Conservation (phyloP, 2,113 vertebrate species). For the Drymodes brunneopygia region DNA sequence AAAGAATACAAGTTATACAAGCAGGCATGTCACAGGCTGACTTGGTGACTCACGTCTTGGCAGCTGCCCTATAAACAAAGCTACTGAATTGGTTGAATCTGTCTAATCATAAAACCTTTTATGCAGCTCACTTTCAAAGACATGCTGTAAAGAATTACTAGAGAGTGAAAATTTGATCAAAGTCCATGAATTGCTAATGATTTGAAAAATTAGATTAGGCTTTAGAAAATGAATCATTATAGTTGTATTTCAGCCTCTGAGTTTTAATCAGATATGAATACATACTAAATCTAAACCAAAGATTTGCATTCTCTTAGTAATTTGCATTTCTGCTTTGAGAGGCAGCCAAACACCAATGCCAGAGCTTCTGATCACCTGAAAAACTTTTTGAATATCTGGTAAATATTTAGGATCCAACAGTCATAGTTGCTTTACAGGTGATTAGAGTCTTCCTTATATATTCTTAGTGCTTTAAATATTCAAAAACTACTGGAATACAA, state of each 20-base stretch:
- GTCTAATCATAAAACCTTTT: not conserved
- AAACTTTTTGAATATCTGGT: not conserved
- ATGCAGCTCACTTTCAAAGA: not conserved
- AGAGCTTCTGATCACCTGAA: not conserved
- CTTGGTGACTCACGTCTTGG: conserved; percentile 56
- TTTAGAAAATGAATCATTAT: not conserved
- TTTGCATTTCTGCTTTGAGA: not conserved
- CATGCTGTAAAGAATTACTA: not conserved
- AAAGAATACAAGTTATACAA: conserved; percentile 53
- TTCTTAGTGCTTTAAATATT: not conserved
- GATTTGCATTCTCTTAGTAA: not conserved
- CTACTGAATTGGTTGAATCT: conserved; percentile 30
- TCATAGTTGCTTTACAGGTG: not conserved
- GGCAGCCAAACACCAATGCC: not conserved
- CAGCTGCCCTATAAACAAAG: conserved; percentile 37
- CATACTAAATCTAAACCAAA: not conserved
- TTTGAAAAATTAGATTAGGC: not conserved
- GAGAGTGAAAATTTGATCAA: not conserved
- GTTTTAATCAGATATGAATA: not conserved
- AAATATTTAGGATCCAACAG: not conserved
- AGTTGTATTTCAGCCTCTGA: not conserved
- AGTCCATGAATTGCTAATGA: not conserved
- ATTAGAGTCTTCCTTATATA: not conserved
- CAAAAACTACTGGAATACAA: not conserved
- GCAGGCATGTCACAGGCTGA: conserved; percentile 50